Percentiles rank a stretch among this genome's conserved stretches.
These are phyloP conservation scores for Molossus molossus DNA, from an alignment of 2,797 vertebrate genomes.

Conservation along the genomic window DNA sequence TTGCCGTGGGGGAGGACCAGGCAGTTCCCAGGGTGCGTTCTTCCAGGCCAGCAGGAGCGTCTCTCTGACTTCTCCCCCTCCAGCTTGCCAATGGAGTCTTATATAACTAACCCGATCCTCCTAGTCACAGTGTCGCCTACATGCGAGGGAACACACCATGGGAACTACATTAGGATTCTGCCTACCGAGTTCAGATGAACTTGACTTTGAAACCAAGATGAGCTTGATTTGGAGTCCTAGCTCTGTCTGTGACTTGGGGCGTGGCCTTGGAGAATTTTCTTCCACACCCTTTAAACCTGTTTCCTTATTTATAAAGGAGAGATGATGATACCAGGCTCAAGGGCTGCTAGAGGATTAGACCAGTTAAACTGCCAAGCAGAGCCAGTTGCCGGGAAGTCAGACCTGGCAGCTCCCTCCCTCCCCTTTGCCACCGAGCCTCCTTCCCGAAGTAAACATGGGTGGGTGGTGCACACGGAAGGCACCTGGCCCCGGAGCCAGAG, in stretches of 20 bases:
- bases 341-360: background rate
- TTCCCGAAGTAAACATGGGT: background rate
- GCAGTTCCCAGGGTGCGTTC: background rate
- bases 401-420: background rate
- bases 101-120: background rate
- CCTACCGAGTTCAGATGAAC: background rate
- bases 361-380: background rate
- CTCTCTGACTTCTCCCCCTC: background rate
- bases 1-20: too few species aligned
- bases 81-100: background rate
- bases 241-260: background rate
- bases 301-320: background rate
- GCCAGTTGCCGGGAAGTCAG: constrained; percentile 31
- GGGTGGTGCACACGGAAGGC: background rate
- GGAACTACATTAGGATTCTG: background rate
- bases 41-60: background rate
- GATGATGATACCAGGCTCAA: background rate
- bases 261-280: background rate
- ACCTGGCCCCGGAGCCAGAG: background rate
- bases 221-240: constrained; percentile 36
- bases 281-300: background rate
- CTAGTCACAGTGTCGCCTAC: constrained; percentile 12
- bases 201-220: constrained; percentile 24
- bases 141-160: background rate
- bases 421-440: background rate